Base-by-base conservation (phyloP, 2,888 invertebrate species). In the Lycocerus yunnanus region DNA sequence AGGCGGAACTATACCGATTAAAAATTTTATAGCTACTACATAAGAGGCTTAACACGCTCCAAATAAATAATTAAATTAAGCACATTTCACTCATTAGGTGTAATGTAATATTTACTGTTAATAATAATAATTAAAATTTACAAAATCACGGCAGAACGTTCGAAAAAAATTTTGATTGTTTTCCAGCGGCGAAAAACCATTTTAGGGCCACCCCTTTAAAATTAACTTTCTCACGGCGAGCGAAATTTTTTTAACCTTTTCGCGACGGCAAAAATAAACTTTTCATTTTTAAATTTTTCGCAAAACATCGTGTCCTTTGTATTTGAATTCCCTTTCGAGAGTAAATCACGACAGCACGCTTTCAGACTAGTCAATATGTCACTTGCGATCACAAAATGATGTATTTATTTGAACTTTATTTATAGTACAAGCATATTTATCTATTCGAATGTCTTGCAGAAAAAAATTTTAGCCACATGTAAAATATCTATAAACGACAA, bases 331-430 rank as follows among this genome's bases (percentile, higher is more conserved):
- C 43, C 43, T 43, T 43, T 43, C 43, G 43, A 66, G 58, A 73
- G 75, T 78, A 78, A 78, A 78, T 78, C 78, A 78, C 78, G 78
- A 66, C 72, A 69, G 75, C 77, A 76, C 71, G 76, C 70, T 66
- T 69, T 73, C 73, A 74, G 74, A 77, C 77, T 69, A 76, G 76
- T 78, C 78, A 77, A 77, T 77, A 77, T 78, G 78, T 78, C 78
- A 77, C 68, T 74, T 73, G 60, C 73, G 69, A 76, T 73, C 77
- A 73, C 63, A 21, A 60, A 58, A 61, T 76, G 76, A 76, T 75
- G 70, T 75, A 75, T 75, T 75, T 73, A 75, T 75, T 75, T 73
- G 71, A 72, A 10, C 16, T 63, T 65, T 63, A 67, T 58, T 43
- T 24, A 67, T n/a, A 20, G 59, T 60, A 73, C 73, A 73, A 66